Conservation (phyloP, 2,113 vertebrate species). For the Picathartes gymnocephalus region DNA sequence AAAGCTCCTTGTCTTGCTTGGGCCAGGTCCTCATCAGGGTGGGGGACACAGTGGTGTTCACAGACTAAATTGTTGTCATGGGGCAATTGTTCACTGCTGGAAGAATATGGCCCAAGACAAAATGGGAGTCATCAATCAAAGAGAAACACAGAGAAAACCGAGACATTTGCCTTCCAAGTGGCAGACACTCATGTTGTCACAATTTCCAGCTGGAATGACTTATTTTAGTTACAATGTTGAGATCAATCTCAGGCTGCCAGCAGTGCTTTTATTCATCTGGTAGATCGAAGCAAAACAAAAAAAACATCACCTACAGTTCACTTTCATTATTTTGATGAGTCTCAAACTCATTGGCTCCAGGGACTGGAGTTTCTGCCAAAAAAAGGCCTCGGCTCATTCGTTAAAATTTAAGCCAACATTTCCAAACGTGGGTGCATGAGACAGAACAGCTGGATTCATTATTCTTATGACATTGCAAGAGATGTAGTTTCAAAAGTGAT, state of each 20-base stretch:
- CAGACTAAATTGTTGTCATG: neutral
- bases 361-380: conserved; percentile 32
- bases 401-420: conserved; percentile 15
- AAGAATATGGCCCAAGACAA: neutral
- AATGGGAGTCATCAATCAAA: conserved; percentile 13
- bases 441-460: conserved; percentile 44
- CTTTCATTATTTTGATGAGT: conserved; percentile 48
- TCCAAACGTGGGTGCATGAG: neutral
- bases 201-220: conserved; percentile 42
- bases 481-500: neutral
- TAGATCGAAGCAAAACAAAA: conserved; percentile 26
- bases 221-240: conserved; percentile 12
- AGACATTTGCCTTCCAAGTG: conserved; percentile 23
- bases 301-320: neutral
- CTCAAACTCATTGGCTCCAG: conserved; percentile 17
- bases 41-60: neutral
- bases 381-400: neutral
- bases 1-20: neutral
- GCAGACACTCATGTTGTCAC: conserved; percentile 24
- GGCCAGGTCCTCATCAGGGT: neutral
- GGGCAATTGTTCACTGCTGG: neutral
- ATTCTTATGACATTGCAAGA: neutral
- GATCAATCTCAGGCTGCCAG: conserved; percentile 35
- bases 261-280: conserved; percentile 23
- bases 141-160: neutral